Evolutionary conservation across 2,113 vertebrate genomes (phyloP).

Genomic region (Alethe diademata): DNA sequence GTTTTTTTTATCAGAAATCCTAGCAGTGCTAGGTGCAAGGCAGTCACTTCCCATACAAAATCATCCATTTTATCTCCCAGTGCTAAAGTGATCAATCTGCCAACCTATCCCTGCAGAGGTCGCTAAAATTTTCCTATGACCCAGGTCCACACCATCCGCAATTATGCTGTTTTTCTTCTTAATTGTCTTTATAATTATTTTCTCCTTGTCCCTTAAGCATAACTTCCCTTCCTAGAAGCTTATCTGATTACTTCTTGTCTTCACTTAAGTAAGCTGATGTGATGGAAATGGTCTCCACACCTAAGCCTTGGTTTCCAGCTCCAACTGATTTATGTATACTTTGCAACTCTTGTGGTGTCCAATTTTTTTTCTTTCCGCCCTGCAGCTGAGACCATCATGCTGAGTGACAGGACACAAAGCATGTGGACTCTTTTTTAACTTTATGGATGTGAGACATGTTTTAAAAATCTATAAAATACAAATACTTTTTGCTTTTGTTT

Average conservation of each 20-base stretch:
- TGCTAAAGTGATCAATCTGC: not conserved
- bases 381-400: not conserved
- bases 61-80: not conserved
- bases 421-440: not conserved
- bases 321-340: not conserved
- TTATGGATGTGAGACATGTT: not conserved
- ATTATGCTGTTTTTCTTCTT: not conserved
- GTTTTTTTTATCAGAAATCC: not conserved
- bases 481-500: not conserved
- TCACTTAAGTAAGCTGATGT: not conserved
- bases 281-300: not conserved
- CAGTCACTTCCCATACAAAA: not conserved
- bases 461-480: not conserved
- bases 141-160: not conserved
- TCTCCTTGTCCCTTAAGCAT: not conserved
- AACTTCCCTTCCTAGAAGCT: not conserved
- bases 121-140: not conserved
- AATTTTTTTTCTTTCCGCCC: not conserved
- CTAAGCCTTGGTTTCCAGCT: not conserved
- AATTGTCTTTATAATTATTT: not conserved
- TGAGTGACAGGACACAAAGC: not conserved
- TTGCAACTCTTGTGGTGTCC: not conserved
- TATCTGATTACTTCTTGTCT: not conserved
- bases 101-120: not conserved
- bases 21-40: not conserved